Evolutionary conservation across 2,888 invertebrate genomes (phyloP), one percentile per base, ranked within the genome.

Genomic region (Drosophila formosana): DNA sequence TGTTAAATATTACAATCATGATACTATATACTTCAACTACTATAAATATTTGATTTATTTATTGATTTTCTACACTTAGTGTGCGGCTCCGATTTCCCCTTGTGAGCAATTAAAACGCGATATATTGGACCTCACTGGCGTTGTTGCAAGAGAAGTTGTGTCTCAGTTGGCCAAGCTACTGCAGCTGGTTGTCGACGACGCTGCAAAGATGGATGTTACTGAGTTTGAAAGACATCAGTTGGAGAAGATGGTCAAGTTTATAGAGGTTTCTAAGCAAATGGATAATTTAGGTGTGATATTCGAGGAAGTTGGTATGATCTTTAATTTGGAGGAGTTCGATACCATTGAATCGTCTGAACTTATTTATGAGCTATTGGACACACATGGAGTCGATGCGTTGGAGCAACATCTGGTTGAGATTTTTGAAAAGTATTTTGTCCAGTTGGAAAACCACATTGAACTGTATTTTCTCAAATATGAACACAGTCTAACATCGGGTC

Each of bases 141-240:
- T 49, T 6, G 51, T 80, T 2, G n/a, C 64, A 8, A 53, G 50
- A 34, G 34, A 50, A 1, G 49, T 47, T 0, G 32, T 78, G 3
- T 26, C 39, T 2, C 68, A 76, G 23, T 56, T 53, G 11, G 58
- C 55, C 4, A 28, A 60, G 25, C 46, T 81, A 0, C 23, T 80
- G 13, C 73, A 80, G 52, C 39, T 45, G 0, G 60, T 81, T 1
- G 7, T 81, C 6, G 52, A 66, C 4, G 67, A 76, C 30, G 81
- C 73, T 0, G 62, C 67, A n/a, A 9, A 11, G 6, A 4, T 71
- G 13, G 37, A 57, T 2, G 61, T 62, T 0, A 50, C 11, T 9
- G 53, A 69, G 9, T 18, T 43, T 3, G 62, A 68, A 11, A 60
- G 47, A 6, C 3, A 5, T 6, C n/a, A 30, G 0, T 30, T 75